Evolutionary conservation across 2,888 invertebrate genomes (phyloP).

Genomic region (Lasioglossum marginatum): DNA sequence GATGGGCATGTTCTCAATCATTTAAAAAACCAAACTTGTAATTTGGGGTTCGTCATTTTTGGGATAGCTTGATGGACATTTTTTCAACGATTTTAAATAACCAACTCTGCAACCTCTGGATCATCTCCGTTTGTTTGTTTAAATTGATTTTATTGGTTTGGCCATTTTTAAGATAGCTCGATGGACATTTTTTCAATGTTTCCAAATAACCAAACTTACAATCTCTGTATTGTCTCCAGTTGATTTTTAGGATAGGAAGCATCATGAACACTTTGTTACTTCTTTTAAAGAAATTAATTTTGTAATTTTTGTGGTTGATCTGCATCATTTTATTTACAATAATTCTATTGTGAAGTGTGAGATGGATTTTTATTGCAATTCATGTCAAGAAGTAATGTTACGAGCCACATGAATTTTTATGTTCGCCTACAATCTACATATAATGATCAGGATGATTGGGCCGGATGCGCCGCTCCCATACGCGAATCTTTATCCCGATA

Average conservation of each 20-base stretch:
- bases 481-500: constrained; percentile 62
- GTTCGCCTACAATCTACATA: constrained; percentile 77
- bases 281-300: neutral
- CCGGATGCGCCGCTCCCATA: constrained; percentile 79
- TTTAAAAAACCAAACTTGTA: no score
- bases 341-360: neutral
- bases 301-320: neutral
- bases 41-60: no score
- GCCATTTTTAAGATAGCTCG: no score
- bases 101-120: no score
- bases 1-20: neutral
- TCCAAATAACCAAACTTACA: no score
- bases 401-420: constrained; percentile 77
- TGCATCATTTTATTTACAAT: neutral
- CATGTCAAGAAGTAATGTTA: neutral
- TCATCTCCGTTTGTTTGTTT: no score
- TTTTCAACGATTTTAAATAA: no score
- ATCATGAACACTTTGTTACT: neutral
- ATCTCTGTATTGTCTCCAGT: no score
- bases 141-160: no score
- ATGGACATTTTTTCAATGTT: no score
- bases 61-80: no score
- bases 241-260: no score
- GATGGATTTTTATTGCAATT: neutral
- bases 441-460: constrained; percentile 79